Evolutionary conservation across 2,888 invertebrate species (phyloP).

Genomic region (Chrysolina americana): DNA sequence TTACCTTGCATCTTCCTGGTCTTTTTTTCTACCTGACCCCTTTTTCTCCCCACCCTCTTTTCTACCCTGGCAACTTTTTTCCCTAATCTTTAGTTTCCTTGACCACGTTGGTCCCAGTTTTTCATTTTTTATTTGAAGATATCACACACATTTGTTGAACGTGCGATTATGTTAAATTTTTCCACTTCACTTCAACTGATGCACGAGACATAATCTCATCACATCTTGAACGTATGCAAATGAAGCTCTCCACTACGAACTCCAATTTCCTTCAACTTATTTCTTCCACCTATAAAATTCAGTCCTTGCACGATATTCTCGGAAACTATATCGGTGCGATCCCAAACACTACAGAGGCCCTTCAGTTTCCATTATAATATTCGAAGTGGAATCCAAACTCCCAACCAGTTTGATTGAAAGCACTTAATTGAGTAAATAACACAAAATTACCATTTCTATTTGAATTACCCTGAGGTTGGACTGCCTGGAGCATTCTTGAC

Average conservation of each 20-base stretch:
- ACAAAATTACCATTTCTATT: slow-evolving; percentile 37
- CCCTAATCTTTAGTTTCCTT: too few relatives aligned
- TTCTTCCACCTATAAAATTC: background rate
- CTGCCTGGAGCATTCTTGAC: background rate
- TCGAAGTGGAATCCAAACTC: slow-evolving; percentile 37
- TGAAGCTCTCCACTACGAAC: background rate
- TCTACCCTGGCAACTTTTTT: too few relatives aligned
- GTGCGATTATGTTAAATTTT: background rate
- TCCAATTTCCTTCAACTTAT: background rate
- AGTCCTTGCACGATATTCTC: slow-evolving; percentile 23
- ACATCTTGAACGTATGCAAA: background rate
- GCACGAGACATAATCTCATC: background rate
- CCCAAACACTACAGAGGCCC: slow-evolving; percentile 33
- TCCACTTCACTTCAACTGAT: background rate
- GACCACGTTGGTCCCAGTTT: too few relatives aligned
- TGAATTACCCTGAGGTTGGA: slow-evolving; percentile 14
- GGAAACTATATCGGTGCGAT: slow-evolving; percentile 22
- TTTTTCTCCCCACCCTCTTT: too few relatives aligned
- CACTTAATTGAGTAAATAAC: slow-evolving; percentile 43
- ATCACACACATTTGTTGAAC: background rate
- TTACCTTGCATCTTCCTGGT: too few relatives aligned
- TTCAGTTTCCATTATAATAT: slow-evolving; percentile 37
- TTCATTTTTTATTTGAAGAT: too few relatives aligned
- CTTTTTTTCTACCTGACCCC: too few relatives aligned
- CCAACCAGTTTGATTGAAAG: slow-evolving; percentile 33